These are phyloP conservation scores for Erebia aethiops DNA, from an alignment of 2,888 invertebrate genomes.

Conservation along the genomic window DNA sequence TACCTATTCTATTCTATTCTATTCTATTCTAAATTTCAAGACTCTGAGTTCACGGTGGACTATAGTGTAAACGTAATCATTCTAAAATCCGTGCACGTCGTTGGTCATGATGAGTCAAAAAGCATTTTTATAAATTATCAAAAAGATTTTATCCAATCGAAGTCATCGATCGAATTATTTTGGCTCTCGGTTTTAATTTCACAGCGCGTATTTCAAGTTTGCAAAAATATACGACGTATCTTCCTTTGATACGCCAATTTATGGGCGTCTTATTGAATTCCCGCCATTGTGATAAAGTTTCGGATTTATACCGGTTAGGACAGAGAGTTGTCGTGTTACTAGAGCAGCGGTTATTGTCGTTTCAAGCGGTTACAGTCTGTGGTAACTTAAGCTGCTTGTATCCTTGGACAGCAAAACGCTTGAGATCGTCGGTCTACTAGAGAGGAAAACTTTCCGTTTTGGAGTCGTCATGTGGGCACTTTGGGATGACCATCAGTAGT, in stretches of 20 bases:
- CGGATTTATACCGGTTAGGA: slow-evolving; percentile 49
- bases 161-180: slow-evolving; percentile 28
- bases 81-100: no score
- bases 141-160: slow-evolving; percentile 20
- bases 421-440: no score
- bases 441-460: no score
- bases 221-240: slow-evolving; percentile 34
- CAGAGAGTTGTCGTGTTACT: background rate
- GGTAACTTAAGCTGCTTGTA: no score
- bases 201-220: slow-evolving; percentile 31
- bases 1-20: no score
- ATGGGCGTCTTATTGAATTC: slow-evolving; percentile 51
- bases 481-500: no score
- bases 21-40: no score
- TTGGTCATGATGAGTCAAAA: background rate
- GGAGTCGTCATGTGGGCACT: no score
- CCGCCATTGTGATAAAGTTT: slow-evolving; percentile 46
- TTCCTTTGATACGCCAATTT: slow-evolving; percentile 60
- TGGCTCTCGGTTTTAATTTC: slow-evolving; percentile 42
- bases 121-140: slow-evolving; percentile 16
- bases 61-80: no score
- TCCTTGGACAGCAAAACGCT: no score
- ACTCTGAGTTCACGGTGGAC: no score
- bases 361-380: no score
- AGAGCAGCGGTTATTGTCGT: background rate